A percentile compares a stretch with the other conserved stretches of the same genome.
Conservation (phyloP, 2,888 invertebrate genomes). For the Leptopterna dolabrata region DNA sequence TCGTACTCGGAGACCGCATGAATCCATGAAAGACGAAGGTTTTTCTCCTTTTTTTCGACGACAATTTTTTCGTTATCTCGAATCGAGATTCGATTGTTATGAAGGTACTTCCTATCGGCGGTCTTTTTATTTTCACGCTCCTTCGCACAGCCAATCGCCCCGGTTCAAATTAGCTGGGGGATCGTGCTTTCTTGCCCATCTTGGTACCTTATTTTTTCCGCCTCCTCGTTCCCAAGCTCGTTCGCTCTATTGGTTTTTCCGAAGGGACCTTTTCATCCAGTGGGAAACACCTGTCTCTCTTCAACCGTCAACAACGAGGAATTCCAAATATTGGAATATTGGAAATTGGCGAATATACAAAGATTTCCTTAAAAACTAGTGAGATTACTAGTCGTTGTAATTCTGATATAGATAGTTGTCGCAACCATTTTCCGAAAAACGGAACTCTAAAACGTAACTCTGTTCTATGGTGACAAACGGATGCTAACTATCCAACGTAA, state of each 20-base stretch:
- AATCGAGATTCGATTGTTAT: constrained; percentile 39
- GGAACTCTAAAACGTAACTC: no score
- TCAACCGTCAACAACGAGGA: background rate
- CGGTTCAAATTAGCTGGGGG: constrained; percentile 6
- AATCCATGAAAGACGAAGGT: background rate
- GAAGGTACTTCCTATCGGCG: background rate
- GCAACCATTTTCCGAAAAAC: no score
- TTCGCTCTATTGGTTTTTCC: background rate
- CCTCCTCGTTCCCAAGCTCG: background rate
- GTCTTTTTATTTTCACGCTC: background rate
- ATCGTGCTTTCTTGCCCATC: constrained; percentile 27
- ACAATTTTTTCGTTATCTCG: constrained; percentile 13
- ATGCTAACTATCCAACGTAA: no score
- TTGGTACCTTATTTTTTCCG: background rate
- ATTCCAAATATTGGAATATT: background rate
- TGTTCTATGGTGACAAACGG: no score
- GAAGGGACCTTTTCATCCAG: background rate
- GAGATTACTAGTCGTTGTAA: no score
- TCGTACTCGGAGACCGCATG: background rate
- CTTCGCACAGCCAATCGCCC: background rate
- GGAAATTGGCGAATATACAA: no score
- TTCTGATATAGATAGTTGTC: no score
- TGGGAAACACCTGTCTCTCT: background rate
- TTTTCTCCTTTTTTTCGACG: background rate
- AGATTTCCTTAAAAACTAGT: no score